These are phyloP conservation scores for Strigamia transsilvanica DNA, from an alignment of 2,888 invertebrate species.

Conservation along the genomic window DNA sequence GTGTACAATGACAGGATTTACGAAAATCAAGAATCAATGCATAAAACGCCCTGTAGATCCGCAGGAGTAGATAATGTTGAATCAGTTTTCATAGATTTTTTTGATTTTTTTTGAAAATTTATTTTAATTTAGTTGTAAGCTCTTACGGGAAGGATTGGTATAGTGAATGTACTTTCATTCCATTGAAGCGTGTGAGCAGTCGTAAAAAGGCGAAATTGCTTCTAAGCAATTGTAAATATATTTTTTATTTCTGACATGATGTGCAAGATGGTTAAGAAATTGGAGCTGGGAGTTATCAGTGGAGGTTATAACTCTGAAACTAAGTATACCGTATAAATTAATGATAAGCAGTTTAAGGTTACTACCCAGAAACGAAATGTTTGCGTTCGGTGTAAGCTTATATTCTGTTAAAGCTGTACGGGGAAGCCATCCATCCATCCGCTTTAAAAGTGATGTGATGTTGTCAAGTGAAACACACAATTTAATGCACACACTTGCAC, in stretches of 20 bases:
- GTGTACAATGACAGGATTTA: no score
- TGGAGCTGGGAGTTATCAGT: neutral
- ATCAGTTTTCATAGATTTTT: no score
- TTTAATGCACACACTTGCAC: constrained; percentile 17
- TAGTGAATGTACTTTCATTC: constrained; percentile 43
- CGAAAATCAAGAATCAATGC: no score
- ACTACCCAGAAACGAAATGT: no score
- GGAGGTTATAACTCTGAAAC: neutral
- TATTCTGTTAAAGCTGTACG: neutral
- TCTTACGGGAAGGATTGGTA: neutral
- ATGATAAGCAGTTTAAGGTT: no score
- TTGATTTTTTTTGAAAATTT: no score
- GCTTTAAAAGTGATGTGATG: constrained; percentile 15
- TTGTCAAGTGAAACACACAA: constrained; percentile 12
- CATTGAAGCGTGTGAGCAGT: constrained; percentile 1
- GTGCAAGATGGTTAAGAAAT: constrained; percentile 13
- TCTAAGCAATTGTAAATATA: neutral
- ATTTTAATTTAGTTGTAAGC: neutral
- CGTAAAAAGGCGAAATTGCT: constrained; percentile 27
- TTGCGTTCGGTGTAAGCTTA: no score
- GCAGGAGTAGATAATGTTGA: no score
- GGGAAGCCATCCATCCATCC: neutral
- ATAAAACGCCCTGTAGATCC: no score
- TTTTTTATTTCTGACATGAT: constrained; percentile 5
- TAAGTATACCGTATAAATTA: neutral